Percentiles rank a stretch among this genome's conserved stretches.
Evolutionary conservation across 2,888 invertebrate genomes (phyloP).

Genomic region (Choreutis nemorana): DNA sequence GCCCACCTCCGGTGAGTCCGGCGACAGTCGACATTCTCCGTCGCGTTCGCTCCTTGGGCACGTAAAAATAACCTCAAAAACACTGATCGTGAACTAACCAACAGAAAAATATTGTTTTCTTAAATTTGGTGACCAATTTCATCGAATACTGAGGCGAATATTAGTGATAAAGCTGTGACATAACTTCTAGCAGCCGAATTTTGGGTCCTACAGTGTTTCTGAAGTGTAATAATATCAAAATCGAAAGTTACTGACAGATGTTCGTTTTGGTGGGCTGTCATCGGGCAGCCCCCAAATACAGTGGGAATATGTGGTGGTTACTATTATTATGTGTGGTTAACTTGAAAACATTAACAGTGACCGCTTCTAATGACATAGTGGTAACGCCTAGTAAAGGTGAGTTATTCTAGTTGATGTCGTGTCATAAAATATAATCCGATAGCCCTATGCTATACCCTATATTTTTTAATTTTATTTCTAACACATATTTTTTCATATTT

Average conservation of each 20-base stretch:
- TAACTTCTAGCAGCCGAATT: conserved; percentile 19
- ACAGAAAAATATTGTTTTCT: conserved; percentile 45
- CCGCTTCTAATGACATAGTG: conserved; percentile 38
- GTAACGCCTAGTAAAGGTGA: conserved; percentile 21
- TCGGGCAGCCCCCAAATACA: conserved; percentile 59
- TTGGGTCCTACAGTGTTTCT: conserved; percentile 33
- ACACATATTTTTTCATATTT: too few species aligned
- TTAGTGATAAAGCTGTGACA: conserved; percentile 33
- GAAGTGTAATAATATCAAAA: conserved; percentile 42
- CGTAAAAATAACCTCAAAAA: conserved; percentile 64
- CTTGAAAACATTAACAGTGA: conserved; percentile 43
- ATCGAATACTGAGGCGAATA: conserved; percentile 23
- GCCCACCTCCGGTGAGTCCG: conserved; percentile 18
- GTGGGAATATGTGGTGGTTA: conserved; percentile 63
- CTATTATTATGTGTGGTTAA: conserved; percentile 53
- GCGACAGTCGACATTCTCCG: conserved; percentile 45
- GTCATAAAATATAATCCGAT: too few species aligned
- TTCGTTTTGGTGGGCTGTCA: conserved; percentile 62
- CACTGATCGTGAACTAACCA: conserved; percentile 35
- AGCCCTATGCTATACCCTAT: too few species aligned
- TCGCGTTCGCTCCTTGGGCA: conserved; percentile 60
- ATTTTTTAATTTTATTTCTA: too few species aligned
- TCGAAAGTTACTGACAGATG: conserved; percentile 57
- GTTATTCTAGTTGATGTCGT: too few species aligned
- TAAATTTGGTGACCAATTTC: conserved; percentile 37